Evolutionary conservation across 2,888 invertebrate genomes (phyloP).

Genomic region (Drosophila aldrichi): DNA sequence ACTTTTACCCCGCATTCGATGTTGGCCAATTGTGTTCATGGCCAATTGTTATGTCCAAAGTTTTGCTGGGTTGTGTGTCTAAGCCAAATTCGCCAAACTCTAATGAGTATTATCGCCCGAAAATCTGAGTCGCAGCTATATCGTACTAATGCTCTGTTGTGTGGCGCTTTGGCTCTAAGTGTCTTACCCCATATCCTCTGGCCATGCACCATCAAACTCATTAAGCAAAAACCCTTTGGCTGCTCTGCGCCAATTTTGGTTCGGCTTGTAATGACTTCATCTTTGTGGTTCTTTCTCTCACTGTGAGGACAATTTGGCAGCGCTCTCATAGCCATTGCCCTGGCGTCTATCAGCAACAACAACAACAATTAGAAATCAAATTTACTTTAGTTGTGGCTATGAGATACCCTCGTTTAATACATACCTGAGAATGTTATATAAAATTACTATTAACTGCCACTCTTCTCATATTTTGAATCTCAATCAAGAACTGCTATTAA

Average conservation of each 20-base stretch:
- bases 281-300: constrained; percentile 63
- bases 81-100: constrained; percentile 65
- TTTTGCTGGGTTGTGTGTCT: constrained; percentile 35
- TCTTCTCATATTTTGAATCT: neutral
- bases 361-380: constrained; percentile 23
- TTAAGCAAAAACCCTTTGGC: constrained; percentile 77
- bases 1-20: neutral
- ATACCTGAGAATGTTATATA: no score
- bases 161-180: constrained; percentile 24
- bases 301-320: constrained; percentile 72
- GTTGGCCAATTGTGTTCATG: constrained; percentile 49
- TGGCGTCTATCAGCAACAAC: constrained; percentile 45
- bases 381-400: neutral
- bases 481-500: neutral
- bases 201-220: constrained; percentile 56
- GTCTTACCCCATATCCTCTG: constrained; percentile 8
- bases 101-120: constrained; percentile 69
- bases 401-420: neutral
- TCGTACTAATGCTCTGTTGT: constrained; percentile 21
- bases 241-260: constrained; percentile 66
- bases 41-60: constrained; percentile 74
- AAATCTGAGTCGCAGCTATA: constrained; percentile 53
- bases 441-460: neutral
- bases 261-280: constrained; percentile 78
- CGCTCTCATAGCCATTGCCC: constrained; percentile 59